Evolutionary conservation across 2,888 invertebrate species (phyloP).

Genomic region (Heliconius erato): DNA sequence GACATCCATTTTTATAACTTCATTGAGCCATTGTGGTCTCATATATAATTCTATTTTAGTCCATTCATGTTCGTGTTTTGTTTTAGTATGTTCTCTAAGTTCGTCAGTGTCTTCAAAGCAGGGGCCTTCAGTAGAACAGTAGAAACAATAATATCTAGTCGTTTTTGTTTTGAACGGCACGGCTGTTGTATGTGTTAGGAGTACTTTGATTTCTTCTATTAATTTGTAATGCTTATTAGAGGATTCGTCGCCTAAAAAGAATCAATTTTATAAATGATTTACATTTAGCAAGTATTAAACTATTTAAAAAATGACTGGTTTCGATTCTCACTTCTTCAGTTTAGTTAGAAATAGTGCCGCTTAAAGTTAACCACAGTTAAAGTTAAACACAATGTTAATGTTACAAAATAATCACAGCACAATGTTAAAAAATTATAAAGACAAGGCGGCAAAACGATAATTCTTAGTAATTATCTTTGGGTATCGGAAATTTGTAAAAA

Average conservation of each 20-base stretch:
- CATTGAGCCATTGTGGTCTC: slow-evolving; percentile 66
- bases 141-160: slow-evolving; percentile 63
- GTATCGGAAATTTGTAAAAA: too few species aligned
- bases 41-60: slow-evolving; percentile 62
- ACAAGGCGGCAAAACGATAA: too few species aligned
- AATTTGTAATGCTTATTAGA: slow-evolving; percentile 55
- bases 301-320: too few species aligned
- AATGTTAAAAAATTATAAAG: too few species aligned
- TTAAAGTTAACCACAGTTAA: too few species aligned
- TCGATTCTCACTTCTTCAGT: too few species aligned
- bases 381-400: too few species aligned
- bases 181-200: slow-evolving; percentile 68
- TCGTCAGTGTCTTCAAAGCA: slow-evolving; percentile 62
- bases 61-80: slow-evolving; percentile 57
- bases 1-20: slow-evolving; percentile 69
- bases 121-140: slow-evolving; percentile 61
- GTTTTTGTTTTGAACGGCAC: slow-evolving; percentile 67
- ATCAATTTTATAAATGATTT: not conserved
- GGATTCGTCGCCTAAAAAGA: slow-evolving; percentile 35
- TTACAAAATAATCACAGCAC: too few species aligned
- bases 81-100: slow-evolving; percentile 62
- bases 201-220: slow-evolving; percentile 62
- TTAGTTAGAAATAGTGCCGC: too few species aligned
- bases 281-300: too few species aligned
- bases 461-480: too few species aligned